phyloP scores from a whole-genome alignment of 1,140 invertebrate genomes.

The Drosophila persimilis region DNA sequence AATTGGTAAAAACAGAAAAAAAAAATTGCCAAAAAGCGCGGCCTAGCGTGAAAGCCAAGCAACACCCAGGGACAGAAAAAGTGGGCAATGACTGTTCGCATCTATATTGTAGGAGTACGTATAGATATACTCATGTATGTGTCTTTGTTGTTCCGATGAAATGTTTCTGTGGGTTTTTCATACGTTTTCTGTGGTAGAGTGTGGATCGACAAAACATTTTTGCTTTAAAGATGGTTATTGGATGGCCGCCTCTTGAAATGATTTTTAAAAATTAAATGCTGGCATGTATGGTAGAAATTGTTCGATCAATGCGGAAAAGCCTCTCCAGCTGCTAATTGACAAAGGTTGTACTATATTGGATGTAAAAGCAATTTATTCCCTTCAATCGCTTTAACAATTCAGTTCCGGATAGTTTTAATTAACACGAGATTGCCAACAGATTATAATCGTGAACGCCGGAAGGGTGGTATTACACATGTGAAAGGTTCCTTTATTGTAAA shows the following conservation, averaged over 20 bases:
- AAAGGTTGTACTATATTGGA: too few species aligned
- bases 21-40: conserved; percentile 55
- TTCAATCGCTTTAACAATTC: too few species aligned
- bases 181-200: conserved; percentile 8
- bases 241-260: neutral
- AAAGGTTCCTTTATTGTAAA: too few species aligned
- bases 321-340: too few species aligned
- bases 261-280: conserved; percentile 8
- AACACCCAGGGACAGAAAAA: conserved; percentile 31
- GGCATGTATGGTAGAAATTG: too few species aligned
- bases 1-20: conserved; percentile 61
- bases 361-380: too few species aligned
- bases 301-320: too few species aligned
- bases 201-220: conserved; percentile 3
- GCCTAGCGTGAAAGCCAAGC: conserved; percentile 59
- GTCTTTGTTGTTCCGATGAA: conserved; percentile 38
- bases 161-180: conserved; percentile 22
- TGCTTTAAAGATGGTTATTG: neutral
- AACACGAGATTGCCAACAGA: too few species aligned
- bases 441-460: too few species aligned
- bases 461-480: too few species aligned
- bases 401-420: too few species aligned
- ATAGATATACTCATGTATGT: neutral
- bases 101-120: conserved; percentile 11
- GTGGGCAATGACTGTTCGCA: conserved; percentile 43